Evolutionary conservation across 1,140 invertebrate species (phyloP).

Genomic region (Druon quercuslanigerum): DNA sequence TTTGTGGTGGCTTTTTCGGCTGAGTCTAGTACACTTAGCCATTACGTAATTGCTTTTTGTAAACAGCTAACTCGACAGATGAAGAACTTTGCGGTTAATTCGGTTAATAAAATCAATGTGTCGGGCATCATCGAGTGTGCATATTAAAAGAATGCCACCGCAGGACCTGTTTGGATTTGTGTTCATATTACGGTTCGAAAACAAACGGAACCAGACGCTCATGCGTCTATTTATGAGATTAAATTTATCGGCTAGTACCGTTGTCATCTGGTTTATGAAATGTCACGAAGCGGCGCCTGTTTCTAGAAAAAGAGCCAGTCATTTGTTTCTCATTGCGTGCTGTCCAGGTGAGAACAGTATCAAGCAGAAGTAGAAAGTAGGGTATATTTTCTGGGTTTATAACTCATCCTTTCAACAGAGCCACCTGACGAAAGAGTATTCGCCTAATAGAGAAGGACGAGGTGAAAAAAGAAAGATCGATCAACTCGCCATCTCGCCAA

Average conservation of each 20-base stretch:
- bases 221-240: slow-evolving; percentile 62
- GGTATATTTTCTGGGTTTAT: slow-evolving; percentile 29
- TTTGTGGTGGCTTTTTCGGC: slow-evolving; percentile 44
- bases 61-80: slow-evolving; percentile 32
- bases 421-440: too few relatives aligned
- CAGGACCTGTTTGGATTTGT: slow-evolving; percentile 19
- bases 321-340: slow-evolving; percentile 42
- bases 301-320: slow-evolving; percentile 9
- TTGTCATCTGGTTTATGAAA: slow-evolving; percentile 35
- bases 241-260: slow-evolving; percentile 58
- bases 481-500: slow-evolving; percentile 28
- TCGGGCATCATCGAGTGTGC: slow-evolving; percentile 35
- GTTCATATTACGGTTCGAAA: slow-evolving; percentile 48
- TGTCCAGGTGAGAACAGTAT: neutral
- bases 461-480: slow-evolving; percentile 41
- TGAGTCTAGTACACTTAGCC: slow-evolving; percentile 34
- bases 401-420: neutral
- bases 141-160: slow-evolving; percentile 36
- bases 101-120: slow-evolving; percentile 46
- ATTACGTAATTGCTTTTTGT: slow-evolving; percentile 45
- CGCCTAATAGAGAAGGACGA: neutral
- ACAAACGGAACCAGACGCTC: slow-evolving; percentile 35
- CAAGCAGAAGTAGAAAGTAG: neutral
- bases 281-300: slow-evolving; percentile 36
- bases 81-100: slow-evolving; percentile 34